Evolutionary conservation across 2,113 vertebrate species (phyloP).

Genomic region (Cryptotis parvus): DNA sequence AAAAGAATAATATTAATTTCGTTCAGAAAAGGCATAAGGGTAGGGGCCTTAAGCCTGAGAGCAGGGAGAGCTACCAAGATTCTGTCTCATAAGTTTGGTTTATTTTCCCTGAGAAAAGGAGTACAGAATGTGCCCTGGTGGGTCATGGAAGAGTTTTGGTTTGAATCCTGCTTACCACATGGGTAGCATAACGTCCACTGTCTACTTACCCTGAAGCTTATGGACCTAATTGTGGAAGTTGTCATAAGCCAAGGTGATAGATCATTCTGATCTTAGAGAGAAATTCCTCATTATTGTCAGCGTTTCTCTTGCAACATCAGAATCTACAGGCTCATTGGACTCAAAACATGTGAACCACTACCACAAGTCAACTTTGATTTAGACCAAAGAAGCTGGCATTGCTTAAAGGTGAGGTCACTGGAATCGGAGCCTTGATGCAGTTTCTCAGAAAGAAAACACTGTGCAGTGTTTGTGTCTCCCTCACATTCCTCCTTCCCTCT

Average conservation of each 20-base stretch:
- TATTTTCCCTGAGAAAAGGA: not conserved
- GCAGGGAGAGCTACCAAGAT: not conserved
- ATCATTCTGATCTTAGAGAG: conserved; percentile 11
- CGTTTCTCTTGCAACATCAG: conserved; percentile 76
- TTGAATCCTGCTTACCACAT: not conserved
- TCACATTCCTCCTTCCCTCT: conserved; percentile 87
- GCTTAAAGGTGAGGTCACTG: conserved; percentile 88
- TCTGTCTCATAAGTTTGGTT: not conserved
- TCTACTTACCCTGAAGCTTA: not conserved
- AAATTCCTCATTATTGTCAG: conserved; percentile 22
- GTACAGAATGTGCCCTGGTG: not conserved
- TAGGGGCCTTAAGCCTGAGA: not conserved
- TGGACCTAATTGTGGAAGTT: not conserved
- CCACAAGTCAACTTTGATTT: conserved; percentile 86
- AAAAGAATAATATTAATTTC: not conserved
- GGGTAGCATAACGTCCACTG: not conserved
- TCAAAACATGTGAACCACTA: conserved; percentile 80
- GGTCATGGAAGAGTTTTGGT: not conserved
- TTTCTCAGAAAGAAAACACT: conserved; percentile 89
- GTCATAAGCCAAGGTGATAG: not conserved
- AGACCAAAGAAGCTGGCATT: conserved; percentile 87
- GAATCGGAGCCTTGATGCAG: conserved; percentile 86
- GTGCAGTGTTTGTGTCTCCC: conserved; percentile 86
- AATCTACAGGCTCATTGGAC: conserved; percentile 52
- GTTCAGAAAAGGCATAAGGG: not conserved